Base-by-base conservation (phyloP, 2,888 invertebrate genomes). In the Athetis lepigone region DNA sequence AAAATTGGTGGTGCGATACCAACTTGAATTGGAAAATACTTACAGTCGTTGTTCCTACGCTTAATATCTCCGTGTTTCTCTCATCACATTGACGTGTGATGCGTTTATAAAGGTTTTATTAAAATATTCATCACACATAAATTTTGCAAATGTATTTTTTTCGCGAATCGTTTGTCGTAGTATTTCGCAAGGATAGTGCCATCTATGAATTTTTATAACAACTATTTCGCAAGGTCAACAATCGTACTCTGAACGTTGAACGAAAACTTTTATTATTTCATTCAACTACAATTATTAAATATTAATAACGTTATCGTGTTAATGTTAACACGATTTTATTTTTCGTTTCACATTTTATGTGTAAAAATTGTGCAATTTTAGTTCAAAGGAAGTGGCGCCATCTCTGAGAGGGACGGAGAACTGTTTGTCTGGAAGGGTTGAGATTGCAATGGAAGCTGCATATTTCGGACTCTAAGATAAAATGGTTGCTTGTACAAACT, bases 371-470 rank as follows among this genome's bases (percentile, higher is more conserved):
- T 19, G 13, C 0, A 40, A 19, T 18, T 56, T 29, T 8, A 23
- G 29, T 7, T 5, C 23, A 16, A 3, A 39, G 63, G 64, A 63
- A 52, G 47, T 56, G 27, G 64, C 88, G 92, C 90, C 93, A 92
- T 92, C 93, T 93, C n/a, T 84, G 66, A 56, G 43, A 82, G 90
- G 93, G 93, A 70, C 70, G 33, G 50, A 1, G 76, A 78, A 92
- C 82, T 88, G 73, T 74, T 59, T 65, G 33, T 47, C 21, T 62
- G 64, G 77, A 84, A 68, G 82, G 80, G 81, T 83, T 68, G 58
- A 63, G 57, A 77, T 58, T 89, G 90, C 88, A 89, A 55, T 77
- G 40, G 57, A 60, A 68, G 75, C 52, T 89, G 89, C 87, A 89
- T 75, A 50, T 42, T 84, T 82, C 86, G 85, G 84, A 84, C 79